These are phyloP conservation scores for Antedon bifida DNA, from an alignment of 35 echinoderm and acorn worm species.

Conservation along the genomic window DNA sequence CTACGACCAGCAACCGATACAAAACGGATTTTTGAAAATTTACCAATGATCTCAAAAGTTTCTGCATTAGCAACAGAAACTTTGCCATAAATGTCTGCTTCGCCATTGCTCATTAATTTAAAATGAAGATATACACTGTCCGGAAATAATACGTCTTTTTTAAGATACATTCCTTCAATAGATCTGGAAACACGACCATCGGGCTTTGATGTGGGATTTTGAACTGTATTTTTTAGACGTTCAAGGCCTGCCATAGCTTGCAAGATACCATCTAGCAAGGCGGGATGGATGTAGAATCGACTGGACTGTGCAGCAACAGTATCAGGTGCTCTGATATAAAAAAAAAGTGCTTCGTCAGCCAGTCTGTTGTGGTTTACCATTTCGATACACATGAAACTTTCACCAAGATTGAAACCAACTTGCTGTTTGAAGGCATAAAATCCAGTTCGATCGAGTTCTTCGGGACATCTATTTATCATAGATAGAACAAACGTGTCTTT, in stretches of 20 bases:
- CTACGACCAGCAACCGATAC: not conserved
- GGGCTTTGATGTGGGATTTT: not conserved
- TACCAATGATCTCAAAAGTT: not conserved
- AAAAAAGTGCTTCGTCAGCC: not conserved
- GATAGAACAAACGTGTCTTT: not conserved
- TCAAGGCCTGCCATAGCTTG: not conserved
- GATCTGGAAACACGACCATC: not conserved
- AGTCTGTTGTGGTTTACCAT: no score
- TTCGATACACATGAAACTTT: not conserved
- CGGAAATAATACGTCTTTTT: not conserved
- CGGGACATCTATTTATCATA: not conserved
- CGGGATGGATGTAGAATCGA: not conserved
- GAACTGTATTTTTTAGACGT: no score
- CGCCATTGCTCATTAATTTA: not conserved
- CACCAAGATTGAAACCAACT: not conserved
- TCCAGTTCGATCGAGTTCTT: no score
- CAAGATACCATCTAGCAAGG: not conserved
- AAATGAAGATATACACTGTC: not conserved
- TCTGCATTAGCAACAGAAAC: constrained; percentile 1
- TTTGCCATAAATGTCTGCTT: not conserved
- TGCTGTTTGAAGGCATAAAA: not conserved
- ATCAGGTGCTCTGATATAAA: not conserved
- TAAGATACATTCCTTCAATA: not conserved
- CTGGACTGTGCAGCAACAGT: not conserved
- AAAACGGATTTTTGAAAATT: not conserved